These are phyloP conservation scores for Ploceus nigricollis DNA, from an alignment of 2,113 vertebrate species.

Conservation along the genomic window DNA sequence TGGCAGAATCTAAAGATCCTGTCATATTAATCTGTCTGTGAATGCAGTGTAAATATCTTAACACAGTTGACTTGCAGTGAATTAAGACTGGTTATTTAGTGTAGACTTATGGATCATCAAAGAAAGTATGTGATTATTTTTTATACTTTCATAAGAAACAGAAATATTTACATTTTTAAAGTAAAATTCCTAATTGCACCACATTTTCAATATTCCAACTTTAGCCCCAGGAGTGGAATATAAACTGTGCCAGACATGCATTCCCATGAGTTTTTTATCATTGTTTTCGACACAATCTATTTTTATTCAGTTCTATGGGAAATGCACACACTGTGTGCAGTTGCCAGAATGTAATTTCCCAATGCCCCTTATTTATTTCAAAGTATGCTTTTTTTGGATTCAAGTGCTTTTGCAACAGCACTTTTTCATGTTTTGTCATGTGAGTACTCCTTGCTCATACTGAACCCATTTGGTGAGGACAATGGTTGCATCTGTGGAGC, in stretches of 20 bases:
- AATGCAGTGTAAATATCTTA: background rate
- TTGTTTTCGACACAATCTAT: conserved; percentile 68
- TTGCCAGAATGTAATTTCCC: conserved; percentile 69
- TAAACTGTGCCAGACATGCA: conserved; percentile 59
- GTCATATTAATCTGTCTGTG: background rate
- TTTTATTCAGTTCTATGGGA: conserved; percentile 76
- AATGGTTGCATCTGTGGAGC: background rate
- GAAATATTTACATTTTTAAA: conserved; percentile 32
- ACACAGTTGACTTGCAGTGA: background rate
- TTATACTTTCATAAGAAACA: background rate
- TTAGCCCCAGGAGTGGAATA: conserved; percentile 27
- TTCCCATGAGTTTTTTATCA: conserved; percentile 61
- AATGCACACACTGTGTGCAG: conserved; percentile 61
- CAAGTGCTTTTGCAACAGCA: background rate
- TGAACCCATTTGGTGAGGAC: background rate
- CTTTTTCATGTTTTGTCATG: background rate
- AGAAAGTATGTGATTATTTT: background rate
- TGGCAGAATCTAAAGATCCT: background rate
- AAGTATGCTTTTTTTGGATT: conserved; percentile 43
- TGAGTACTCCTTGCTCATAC: background rate
- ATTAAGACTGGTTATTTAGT: background rate
- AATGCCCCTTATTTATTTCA: conserved; percentile 47
- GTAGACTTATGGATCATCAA: background rate
- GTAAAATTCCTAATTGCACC: background rate
- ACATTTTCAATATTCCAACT: conserved; percentile 28